Conservation (phyloP, 2,113 vertebrate species). For the Origma solitaria region DNA sequence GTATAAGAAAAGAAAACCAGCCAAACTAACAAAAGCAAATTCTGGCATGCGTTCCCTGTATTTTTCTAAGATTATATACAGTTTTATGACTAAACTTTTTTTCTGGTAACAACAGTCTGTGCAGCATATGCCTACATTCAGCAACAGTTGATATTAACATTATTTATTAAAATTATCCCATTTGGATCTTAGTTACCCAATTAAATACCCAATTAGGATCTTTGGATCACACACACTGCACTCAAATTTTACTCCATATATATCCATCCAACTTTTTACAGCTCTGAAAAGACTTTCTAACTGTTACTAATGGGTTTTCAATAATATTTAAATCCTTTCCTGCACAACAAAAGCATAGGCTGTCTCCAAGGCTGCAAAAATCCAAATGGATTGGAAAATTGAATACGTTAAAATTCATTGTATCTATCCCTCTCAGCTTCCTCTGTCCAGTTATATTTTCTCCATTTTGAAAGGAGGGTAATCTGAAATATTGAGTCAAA, state of each 20-base stretch:
- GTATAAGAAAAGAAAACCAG: not conserved
- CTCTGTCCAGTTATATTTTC: not conserved
- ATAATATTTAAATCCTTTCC: constrained; percentile 48
- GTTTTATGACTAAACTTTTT: not conserved
- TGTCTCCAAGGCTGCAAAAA: not conserved
- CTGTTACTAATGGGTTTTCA: constrained; percentile 48
- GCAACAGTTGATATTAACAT: not conserved
- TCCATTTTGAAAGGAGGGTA: not conserved
- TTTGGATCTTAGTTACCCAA: not conserved
- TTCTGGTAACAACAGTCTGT: not conserved
- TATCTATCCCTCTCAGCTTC: not conserved
- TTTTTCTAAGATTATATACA: not conserved
- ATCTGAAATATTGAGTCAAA: not conserved
- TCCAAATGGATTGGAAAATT: not conserved
- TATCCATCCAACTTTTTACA: not conserved
- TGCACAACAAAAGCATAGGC: not conserved
- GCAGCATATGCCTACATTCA: not conserved
- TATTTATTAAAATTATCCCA: not conserved
- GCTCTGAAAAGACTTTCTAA: not conserved
- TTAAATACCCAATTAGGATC: too few species aligned
- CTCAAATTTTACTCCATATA: not conserved
- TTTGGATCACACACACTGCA: not conserved
- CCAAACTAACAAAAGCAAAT: not conserved
- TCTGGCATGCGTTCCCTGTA: not conserved
- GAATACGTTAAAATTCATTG: not conserved